A percentile compares a stretch with the other conserved stretches of the same genome.
phyloP scores from a whole-genome alignment of 1,140 invertebrate genomes.

The Whitmania pigra region DNA sequence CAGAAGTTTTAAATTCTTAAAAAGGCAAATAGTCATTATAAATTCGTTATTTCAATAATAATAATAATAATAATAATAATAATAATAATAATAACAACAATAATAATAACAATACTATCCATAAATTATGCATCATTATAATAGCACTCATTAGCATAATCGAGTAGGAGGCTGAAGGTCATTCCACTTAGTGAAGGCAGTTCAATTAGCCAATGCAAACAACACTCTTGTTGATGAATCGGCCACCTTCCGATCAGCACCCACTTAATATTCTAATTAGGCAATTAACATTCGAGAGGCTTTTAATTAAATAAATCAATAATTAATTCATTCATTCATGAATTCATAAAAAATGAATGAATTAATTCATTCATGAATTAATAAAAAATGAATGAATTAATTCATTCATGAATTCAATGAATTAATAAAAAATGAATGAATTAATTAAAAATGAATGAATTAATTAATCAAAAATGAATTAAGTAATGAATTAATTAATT shows the following conservation, averaged over 20 bases:
- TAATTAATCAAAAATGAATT: no score
- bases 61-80: constrained; percentile 5
- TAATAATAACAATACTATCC: not conserved
- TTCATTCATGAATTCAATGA: no score
- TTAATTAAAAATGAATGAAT: no score
- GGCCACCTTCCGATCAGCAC: not conserved
- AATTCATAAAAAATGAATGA: no score
- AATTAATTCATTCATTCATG: not conserved
- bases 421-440: no score
- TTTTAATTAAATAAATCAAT: not conserved
- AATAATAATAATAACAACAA: not conserved
- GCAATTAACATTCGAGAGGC: no score
- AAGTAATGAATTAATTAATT: no score
- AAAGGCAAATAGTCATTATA: not conserved
- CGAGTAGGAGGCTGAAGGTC: not conserved
- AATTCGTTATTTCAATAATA: constrained; percentile 5
- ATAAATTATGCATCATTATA: not conserved
- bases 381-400: no score
- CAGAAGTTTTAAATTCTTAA: not conserved
- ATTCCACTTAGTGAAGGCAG: not conserved
- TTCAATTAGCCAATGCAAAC: not conserved
- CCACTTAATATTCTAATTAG: no score
- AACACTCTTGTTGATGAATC: not conserved
- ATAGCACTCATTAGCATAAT: not conserved
- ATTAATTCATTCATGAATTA: no score